Evolutionary conservation across 1,140 invertebrate genomes (phyloP), one percentile per base, ranked within the genome.

Genomic region (Xylocopa sonorina): DNA sequence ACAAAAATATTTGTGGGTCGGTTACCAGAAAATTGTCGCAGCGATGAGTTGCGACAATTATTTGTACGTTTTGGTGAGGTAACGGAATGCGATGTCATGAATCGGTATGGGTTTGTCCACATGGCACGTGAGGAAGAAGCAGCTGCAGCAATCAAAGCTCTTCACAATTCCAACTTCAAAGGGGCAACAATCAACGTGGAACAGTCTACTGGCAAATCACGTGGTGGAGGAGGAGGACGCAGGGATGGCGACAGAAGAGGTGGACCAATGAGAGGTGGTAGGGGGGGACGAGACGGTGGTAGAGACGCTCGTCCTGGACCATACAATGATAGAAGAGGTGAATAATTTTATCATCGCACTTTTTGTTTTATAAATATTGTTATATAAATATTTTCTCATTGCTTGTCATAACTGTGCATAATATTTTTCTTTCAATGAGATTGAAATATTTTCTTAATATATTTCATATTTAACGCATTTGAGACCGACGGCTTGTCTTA

Each of bases 1-100:
- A 93, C 92, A 80, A 93, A 93, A 82, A 93, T 93, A 85, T 93
- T 93, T 84, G 92, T 93, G 80, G 92, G 92, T 53, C 89, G 92
- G 78, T 80, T 93, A 76, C 92, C 92, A 73, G 92, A 93, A 87
- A 93, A 93, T 87, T 93, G 92, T 86, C 89, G 91, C 48, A 92
- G 88, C 75, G 92, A 93, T 51, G 92, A 93, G 76, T 87, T 93
- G 16, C 88, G 91, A 63, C 89, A 91, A 82, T 88, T 93, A 60
- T 93, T 93, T 78, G 82, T 90, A 18, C 91, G 92, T 21, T 93
- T 90, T 46, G 92, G 92, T 18, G 92, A 92, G 60, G 92, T 93
- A 9, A 93, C 92, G 0, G 92, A 93, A 75, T 93, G 92, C 63
- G 92, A 93, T 78, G 92, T 93, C 27, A 93, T 92, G 92, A 92